A percentile compares a stretch with the other conserved stretches of the same genome.
Evolutionary conservation across 30 jellyfish, hydroid and myxozoan genomes (phyloP).

Genomic region (Turritopsis dohrnii): DNA sequence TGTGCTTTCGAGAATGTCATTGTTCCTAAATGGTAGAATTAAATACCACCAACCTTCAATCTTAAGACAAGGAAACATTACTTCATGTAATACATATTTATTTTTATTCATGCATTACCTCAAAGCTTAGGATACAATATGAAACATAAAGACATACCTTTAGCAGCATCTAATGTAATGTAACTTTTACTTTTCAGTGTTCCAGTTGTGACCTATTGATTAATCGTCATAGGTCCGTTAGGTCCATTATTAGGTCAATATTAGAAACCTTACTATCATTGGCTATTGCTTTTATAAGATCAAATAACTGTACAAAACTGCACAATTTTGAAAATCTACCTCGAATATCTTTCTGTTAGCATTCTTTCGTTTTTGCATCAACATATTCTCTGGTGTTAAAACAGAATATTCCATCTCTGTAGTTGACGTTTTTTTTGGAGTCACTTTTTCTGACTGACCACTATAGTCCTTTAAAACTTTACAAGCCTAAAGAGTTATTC

Average conservation of each 20-base stretch:
- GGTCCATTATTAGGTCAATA: no score
- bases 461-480: slow-evolving; percentile 54
- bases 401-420: slow-evolving; percentile 24
- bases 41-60: no score
- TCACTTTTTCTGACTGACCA: slow-evolving; percentile 13
- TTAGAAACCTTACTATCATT: no score
- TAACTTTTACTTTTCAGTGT: slow-evolving; percentile 12
- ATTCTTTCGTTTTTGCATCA: not conserved
- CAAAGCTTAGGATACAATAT: not conserved
- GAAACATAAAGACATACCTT: not conserved
- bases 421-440: not conserved
- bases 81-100: no score
- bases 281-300: no score
- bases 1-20: not conserved
- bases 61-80: no score
- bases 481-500: slow-evolving; percentile 17
- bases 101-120: no score
- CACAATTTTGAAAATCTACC: not conserved
- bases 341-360: slow-evolving; percentile 29
- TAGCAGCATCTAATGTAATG: not conserved
- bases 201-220: slow-evolving; percentile 8
- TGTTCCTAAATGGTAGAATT: not conserved
- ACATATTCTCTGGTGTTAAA: not conserved
- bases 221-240: no score
- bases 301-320: not conserved